Evolutionary conservation across 2,888 invertebrate genomes (phyloP), one percentile per base, ranked within the genome.

Genomic region (Plagodis dolabraria): DNA sequence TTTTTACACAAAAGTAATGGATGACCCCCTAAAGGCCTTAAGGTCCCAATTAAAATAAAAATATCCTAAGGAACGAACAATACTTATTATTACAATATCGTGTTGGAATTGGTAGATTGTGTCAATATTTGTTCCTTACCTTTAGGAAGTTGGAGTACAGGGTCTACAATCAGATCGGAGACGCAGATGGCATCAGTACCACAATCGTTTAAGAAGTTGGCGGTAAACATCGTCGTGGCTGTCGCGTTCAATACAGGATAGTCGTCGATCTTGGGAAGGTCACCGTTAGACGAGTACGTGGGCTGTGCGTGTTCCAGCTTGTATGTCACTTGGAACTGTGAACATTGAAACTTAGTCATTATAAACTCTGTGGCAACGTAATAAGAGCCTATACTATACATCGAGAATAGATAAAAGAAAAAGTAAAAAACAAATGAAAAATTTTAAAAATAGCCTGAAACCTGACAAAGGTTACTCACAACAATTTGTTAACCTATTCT

Each of bases 181-280:
- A 97, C 95, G 80, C 99, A 99, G 22, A 96, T 92, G 70, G 97
- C 97, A 78, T 98, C 97, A 0, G 94, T 89, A 0, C 98, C 98
- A 76, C 99, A 99, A 79, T 98, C 97, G 83, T 98, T 98, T 68
- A 97, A 95, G 93, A 98, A 98, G 47, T 95, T 96, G 0, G 97
- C 98, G 72, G 96, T 94, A 77, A 98, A 97, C 38, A 95, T 93
- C 62, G 96, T 95, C 36, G 96, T 95, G 0, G 98, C 97, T 47
- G 97, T 97, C 65, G 97, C 96, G 85, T 99, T 98, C 53, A 99
- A 88, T 47, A 99, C 97, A 0, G 99, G 98, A 78, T 96, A 96
- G 68, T 95, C 94, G 70, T 96, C 95, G 46, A 97, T 95, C 65
- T 95, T 94, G 0, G 96, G 96, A 6, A 98, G 82, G 0, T 89